A percentile compares a stretch with the other conserved stretches of the same genome.
These are phyloP conservation scores for Phylloscopus trochilus DNA, from an alignment of 2,113 vertebrate species.

Conservation along the genomic window DNA sequence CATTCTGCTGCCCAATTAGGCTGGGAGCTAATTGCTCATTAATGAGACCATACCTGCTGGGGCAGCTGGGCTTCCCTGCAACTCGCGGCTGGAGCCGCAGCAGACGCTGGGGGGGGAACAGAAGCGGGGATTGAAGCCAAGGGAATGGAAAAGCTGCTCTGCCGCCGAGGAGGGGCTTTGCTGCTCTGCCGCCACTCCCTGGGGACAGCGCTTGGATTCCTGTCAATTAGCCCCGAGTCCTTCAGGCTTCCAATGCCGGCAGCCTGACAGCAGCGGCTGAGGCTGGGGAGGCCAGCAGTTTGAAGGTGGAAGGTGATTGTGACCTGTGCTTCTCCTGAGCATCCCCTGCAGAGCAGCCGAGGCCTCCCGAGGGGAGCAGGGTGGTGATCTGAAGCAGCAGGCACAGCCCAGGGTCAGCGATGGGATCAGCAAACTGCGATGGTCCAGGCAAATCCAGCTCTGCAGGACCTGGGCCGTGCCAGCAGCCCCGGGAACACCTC, in stretches of 20 bases:
- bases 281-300: fast-evolving
- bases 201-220: slow-evolving; percentile 11
- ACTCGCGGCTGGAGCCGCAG: not conserved
- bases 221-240: slow-evolving; percentile 14
- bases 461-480: not conserved
- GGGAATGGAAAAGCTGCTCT: slow-evolving; percentile 16
- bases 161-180: not conserved
- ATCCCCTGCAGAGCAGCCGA: not conserved
- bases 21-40: slow-evolving; percentile 70
- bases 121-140: not conserved
- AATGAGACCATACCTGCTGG: slow-evolving; percentile 55
- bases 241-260: not conserved
- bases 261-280: not conserved
- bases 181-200: slow-evolving; percentile 23
- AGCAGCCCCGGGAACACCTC: not conserved
- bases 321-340: not conserved
- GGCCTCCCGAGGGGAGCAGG: not conserved
- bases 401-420: not conserved
- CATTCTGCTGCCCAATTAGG: slow-evolving; percentile 71
- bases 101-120: slow-evolving; percentile 18
- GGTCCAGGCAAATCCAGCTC: not conserved
- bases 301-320: not conserved
- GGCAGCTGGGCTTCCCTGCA: slow-evolving; percentile 63
- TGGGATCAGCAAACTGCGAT: not conserved
- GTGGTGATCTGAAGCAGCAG: not conserved